Conservation (phyloP, 30 jellyfish, hydroid and myxozoan genomes). For the Nemopilema nomurai region DNA sequence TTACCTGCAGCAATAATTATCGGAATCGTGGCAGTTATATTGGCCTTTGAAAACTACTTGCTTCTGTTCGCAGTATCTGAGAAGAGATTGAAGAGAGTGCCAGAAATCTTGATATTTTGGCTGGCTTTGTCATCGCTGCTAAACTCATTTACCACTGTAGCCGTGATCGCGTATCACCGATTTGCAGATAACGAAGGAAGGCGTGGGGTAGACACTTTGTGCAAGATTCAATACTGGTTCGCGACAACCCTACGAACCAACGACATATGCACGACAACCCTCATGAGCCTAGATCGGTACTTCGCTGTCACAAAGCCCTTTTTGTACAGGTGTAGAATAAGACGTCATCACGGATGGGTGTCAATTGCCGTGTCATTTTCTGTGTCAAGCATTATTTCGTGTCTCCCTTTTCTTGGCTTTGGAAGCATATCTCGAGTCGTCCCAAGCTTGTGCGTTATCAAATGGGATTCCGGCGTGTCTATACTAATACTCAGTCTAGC, state of each 20-base stretch:
- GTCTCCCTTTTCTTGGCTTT: conserved; percentile 52
- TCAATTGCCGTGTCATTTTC: background rate
- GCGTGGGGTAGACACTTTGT: conserved; percentile 12
- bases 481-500: conserved; percentile 48
- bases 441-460: conserved; percentile 37
- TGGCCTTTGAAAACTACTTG: conserved; percentile 51
- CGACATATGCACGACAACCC: conserved; percentile 42
- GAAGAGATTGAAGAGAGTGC: conserved; percentile 29
- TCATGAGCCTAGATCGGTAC: conserved; percentile 56
- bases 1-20: conserved; percentile 30
- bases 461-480: conserved; percentile 59
- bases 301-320: conserved; percentile 58
- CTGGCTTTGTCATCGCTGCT: conserved; percentile 34
- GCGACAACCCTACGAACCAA: conserved; percentile 35
- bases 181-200: conserved; percentile 26
- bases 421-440: conserved; percentile 44
- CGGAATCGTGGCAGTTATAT: conserved; percentile 11
- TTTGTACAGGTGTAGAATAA: conserved; percentile 27
- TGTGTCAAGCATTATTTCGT: conserved; percentile 34
- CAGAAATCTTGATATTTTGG: conserved; percentile 43
- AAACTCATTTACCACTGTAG: conserved; percentile 19
- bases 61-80: conserved; percentile 41
- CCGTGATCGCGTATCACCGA: conserved; percentile 27
- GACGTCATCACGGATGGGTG: conserved; percentile 40
- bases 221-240: conserved; percentile 54